Evolutionary conservation across 2,888 invertebrate genomes (phyloP).

Genomic region (Agonopterix heracliana): DNA sequence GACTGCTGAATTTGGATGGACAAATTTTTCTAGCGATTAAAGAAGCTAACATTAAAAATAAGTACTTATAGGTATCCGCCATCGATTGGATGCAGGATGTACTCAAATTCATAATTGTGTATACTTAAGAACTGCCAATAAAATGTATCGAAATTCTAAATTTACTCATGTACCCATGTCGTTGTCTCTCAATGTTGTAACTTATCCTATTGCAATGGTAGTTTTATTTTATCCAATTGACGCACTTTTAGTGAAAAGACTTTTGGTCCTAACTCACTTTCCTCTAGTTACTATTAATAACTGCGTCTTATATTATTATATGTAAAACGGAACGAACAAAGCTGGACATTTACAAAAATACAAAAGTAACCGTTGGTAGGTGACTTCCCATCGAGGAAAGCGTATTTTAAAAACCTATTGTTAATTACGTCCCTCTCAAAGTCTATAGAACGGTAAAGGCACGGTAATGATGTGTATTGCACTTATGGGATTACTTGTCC

Average conservation of each 20-base stretch:
- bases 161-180: constrained; percentile 47
- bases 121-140: constrained; percentile 44
- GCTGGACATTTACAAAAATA: constrained; percentile 51
- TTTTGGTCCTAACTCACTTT: constrained; percentile 57
- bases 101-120: constrained; percentile 28
- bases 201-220: constrained; percentile 60
- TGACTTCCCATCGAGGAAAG: constrained; percentile 50
- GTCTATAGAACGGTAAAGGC: constrained; percentile 76
- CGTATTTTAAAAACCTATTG: constrained; percentile 68
- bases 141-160: constrained; percentile 43
- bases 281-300: constrained; percentile 39
- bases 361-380: constrained; percentile 53
- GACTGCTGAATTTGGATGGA: constrained; percentile 5
- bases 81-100: constrained; percentile 5
- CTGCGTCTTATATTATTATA: constrained; percentile 37
- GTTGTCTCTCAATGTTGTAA: constrained; percentile 59
- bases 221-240: constrained; percentile 51
- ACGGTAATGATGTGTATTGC: constrained; percentile 76
- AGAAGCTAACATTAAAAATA: constrained; percentile 6
- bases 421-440: constrained; percentile 75
- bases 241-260: constrained; percentile 45
- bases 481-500: constrained; percentile 68
- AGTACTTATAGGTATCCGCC: constrained; percentile 2
- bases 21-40: constrained; percentile 4
- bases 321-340: constrained; percentile 39